phyloP scores from a whole-genome alignment of 2,888 invertebrate genomes.

The Apodemia duryi region DNA sequence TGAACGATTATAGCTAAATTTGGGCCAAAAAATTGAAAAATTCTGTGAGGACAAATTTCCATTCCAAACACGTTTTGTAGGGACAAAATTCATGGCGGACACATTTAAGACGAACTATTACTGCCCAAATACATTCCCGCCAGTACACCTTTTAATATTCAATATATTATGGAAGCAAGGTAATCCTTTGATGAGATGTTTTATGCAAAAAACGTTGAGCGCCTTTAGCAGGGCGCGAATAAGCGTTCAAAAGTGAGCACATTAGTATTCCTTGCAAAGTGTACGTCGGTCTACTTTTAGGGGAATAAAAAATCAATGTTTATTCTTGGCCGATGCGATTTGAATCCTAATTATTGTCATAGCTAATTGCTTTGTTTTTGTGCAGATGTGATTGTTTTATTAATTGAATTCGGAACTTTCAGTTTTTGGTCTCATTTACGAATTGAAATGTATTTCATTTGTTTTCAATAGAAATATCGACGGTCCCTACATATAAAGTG shows the following conservation, averaged over 20 bases:
- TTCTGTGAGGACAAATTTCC: background rate
- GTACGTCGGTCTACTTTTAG: slow-evolving; percentile 48
- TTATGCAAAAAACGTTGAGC: slow-evolving; percentile 78
- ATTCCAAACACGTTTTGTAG: slow-evolving; percentile 72
- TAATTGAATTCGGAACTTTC: background rate
- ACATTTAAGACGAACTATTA: slow-evolving; percentile 60
- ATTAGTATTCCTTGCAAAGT: slow-evolving; percentile 71
- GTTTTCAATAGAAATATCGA: too few species aligned
- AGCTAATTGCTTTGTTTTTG: slow-evolving; percentile 70
- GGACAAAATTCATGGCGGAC: slow-evolving; percentile 72
- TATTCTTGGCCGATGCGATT: slow-evolving; percentile 69
- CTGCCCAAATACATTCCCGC: slow-evolving; percentile 61
- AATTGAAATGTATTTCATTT: background rate
- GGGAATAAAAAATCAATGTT: slow-evolving; percentile 79
- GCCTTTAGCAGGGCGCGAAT: slow-evolving; percentile 73
- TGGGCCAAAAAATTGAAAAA: background rate
- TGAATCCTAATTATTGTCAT: slow-evolving; percentile 71
- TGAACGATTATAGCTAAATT: background rate
- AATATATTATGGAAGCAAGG: slow-evolving; percentile 72
- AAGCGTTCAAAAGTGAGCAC: slow-evolving; percentile 76
- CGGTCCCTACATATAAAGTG: too few species aligned
- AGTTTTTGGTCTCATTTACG: slow-evolving; percentile 9
- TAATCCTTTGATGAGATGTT: slow-evolving; percentile 80
- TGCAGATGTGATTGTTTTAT: slow-evolving; percentile 21
- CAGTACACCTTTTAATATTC: slow-evolving; percentile 77